Evolutionary conservation across 1,140 invertebrate genomes (phyloP), one percentile per base, ranked within the genome.

Genomic region (Eriocheir sinensis): DNA sequence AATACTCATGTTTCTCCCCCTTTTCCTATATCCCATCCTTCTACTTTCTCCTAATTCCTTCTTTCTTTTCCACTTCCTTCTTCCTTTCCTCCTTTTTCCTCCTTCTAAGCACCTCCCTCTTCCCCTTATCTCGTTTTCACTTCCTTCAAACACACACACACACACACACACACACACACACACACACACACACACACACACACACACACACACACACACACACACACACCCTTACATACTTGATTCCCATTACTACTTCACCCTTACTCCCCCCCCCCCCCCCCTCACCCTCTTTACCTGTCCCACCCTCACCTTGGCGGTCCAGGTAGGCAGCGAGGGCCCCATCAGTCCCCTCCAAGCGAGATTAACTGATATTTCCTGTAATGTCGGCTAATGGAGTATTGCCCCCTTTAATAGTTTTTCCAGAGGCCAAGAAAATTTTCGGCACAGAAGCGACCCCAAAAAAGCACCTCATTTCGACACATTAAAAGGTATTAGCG

Each of bases 391-490:
- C 60, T 72, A 72, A 72, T 72, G 60, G 60, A 72, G 60, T 72
- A 72, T 72, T 72, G 60, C 60, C 60, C 60, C 60, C 60, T n/a
- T n/a, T 72, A 72, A 72, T 72, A 72, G 21, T 72, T n/a, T 72
- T 72, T 72, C 60, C 60, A 72, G 17, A n/a, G 60, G 9, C 60
- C 60, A 72, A 72, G 60, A n/a, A 72, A 72, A 72, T 72, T 72
- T 72, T 72, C 60, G 60, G 60, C 60, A 72, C 60, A 72, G 60
- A n/a, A n/a, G n/a, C n/a, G n/a, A n/a, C n/a, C n/a, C 60, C 27
- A 72, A 72, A 72, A n/a, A n/a, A 72, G 60, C 60, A 72, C 60
- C 60, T 72, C 60, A 72, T 72, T 72, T 72, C 60, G 21, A 72
- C 60, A 72, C 60, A 72, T 72, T 72, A 72, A 72, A 72, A 72